Base-by-base conservation (phyloP, 2,113 vertebrate genomes). In the Gnathonemus longibarbis region DNA sequence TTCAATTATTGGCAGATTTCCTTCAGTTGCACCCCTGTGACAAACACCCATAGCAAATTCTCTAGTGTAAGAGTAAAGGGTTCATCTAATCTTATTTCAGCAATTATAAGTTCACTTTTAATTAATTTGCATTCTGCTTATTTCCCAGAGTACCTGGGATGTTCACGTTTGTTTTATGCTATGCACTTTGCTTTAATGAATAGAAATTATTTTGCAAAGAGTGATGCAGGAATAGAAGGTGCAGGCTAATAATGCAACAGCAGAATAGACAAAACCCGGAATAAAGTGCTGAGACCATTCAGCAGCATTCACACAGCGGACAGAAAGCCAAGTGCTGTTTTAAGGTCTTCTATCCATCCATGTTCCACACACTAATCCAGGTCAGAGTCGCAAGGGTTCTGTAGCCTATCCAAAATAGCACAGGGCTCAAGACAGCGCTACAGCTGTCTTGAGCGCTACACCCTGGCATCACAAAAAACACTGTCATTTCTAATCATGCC, bases 31-130 rank as follows among this genome's bases (percentile, higher is more conserved):
- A 80, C 13, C 35, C 5, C 31, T 42, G 74, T 19, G 35, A 35
- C 7, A 84, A 11, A 27, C 21, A 49, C 83, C 8, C 45, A 49
- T 2, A 39, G 70, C 31, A 39, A 5, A 77, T 39, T 39, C 35
- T 39, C 70, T 77, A 77, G 74, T 80, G 74, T 80, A 42, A 80
- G 3, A 19, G 13, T 31, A 70, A 50, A 24, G 19, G 3, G 15
- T 56, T 52, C 86, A 53, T 87, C 86, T 58, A 52, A 50, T 53
- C 50, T 56, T 49, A 87, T 53, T 87, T 87, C 86, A 87, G 27
- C 31, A 56, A 87, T 87, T 53, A 85, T 27, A 49, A 85, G n/a
- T 85, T 85, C 83, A 84, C 45, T 11, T 48, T 86, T 87, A 52
- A 49, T 52, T 52, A 31, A 31, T 35, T 35, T 27, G 49, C 15